A percentile compares a stretch with the other conserved stretches of the same genome.
Evolutionary conservation across 2,888 invertebrate species (phyloP).

Genomic region (Cepaea hortensis): DNA sequence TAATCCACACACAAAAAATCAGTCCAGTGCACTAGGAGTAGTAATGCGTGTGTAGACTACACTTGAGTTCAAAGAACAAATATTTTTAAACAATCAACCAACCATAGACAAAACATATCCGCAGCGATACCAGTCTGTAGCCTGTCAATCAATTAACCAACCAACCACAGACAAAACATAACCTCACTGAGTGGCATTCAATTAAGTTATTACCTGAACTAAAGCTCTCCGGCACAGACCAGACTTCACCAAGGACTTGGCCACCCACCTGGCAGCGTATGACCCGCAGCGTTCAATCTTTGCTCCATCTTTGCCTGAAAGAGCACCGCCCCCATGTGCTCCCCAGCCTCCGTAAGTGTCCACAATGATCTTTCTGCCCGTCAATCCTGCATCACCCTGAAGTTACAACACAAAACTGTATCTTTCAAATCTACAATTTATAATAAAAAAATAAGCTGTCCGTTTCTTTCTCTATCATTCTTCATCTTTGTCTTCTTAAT

Average conservation of each 20-base stretch:
- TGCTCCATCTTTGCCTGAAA: conserved; percentile 94
- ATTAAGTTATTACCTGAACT: conserved; percentile 84
- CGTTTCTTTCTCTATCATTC: too few relatives aligned
- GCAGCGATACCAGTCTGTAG: too few relatives aligned
- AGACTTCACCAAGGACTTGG: conserved; percentile 96
- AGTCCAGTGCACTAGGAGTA: too few relatives aligned
- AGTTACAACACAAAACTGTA: not conserved
- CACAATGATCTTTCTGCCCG: conserved; percentile 98
- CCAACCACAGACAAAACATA: not conserved
- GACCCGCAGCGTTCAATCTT: conserved; percentile 92
- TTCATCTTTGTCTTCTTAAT: too few relatives aligned
- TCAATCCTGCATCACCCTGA: conserved; percentile 94
- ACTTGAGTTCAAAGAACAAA: too few relatives aligned
- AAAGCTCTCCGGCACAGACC: conserved; percentile 95
- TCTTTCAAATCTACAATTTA: too few relatives aligned
- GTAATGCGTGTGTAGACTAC: too few relatives aligned
- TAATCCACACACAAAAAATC: too few relatives aligned
- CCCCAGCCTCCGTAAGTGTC: conserved; percentile 99
- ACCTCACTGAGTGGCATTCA: not conserved
- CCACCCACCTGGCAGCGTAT: conserved; percentile 98
- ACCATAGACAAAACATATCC: too few relatives aligned
- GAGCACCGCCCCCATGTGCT: conserved; percentile 99
- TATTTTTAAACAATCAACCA: too few relatives aligned
- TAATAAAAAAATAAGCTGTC: too few relatives aligned
- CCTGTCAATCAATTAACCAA: too few relatives aligned